Base-by-base conservation (phyloP, 1,140 invertebrate species). In the Atta texana region DNA sequence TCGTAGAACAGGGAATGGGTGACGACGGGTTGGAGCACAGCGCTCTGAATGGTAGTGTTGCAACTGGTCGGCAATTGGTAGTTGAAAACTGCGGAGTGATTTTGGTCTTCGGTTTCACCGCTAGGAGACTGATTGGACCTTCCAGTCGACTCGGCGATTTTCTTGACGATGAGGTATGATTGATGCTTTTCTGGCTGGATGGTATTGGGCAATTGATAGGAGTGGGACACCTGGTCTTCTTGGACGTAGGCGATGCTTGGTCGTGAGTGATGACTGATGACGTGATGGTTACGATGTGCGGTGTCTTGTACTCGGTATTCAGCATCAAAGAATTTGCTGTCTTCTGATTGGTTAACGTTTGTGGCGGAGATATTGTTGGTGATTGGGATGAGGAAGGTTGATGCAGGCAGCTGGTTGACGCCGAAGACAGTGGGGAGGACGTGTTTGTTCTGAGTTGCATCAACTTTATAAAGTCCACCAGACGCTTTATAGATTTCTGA, bases 311-410 rank as follows among this genome's bases (percentile, higher is more conserved):
- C 8, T 44, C 88, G 89, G 72, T 92, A 88, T 51, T 92, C 85
- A 86, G 74, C 53, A 64, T 76, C 77, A 85, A 89, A 39, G 59
- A 86, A 66, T 18, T 82, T 18, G 44, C 55, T 63, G 51, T 66
- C 49, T 53, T 89, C 87, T 69, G 89, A 81, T 49, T 90, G 77
- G 34, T 85, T 78, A 88, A 69, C 44, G 53, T 75, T 76, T 71
- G 89, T 57, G 81, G 81, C 44, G 86, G 88, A 18, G 89, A 87
- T 64, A 57, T 86, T 76, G 68, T 88, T 88, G 24, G 89, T 61
- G 92, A 95, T 91, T 69, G 95, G 95, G 92, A 95, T 94, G 90
- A 95, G 94, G 91, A 94, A 92, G 88, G 94, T 95, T 44, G 94
- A 94, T 82, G 94, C 81, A 68, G 95, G 94, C 71, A 94, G 86